Evolutionary conservation across 2,888 invertebrate species (phyloP).

Genomic region (Physocephala rufipes): DNA sequence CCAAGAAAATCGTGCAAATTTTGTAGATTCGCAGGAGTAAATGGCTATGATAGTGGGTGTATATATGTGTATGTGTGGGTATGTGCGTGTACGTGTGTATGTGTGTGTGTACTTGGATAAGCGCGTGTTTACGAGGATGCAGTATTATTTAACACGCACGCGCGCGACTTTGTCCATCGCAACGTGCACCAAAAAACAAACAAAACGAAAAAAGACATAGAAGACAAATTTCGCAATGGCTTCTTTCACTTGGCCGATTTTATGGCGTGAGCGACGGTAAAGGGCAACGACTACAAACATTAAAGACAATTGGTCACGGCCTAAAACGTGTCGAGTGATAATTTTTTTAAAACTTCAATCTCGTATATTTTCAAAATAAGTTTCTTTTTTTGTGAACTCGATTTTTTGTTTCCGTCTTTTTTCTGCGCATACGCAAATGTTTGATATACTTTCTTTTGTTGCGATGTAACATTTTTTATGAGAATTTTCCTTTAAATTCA

Average conservation of each 20-base stretch:
- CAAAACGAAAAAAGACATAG: background rate
- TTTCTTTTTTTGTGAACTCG: too few species aligned
- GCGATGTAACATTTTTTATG: too few species aligned
- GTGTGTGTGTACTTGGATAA: background rate
- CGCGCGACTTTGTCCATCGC: background rate
- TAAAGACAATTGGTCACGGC: background rate
- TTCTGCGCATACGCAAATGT: too few species aligned
- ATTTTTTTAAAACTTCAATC: too few species aligned
- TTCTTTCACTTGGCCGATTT: background rate
- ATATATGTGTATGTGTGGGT: background rate
- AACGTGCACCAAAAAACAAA: background rate
- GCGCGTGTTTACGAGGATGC: background rate
- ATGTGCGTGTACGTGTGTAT: background rate
- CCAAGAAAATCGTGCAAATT: constrained; percentile 11
- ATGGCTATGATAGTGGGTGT: background rate
- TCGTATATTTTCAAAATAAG: too few species aligned
- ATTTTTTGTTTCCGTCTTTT: too few species aligned
- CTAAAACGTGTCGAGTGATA: too few species aligned
- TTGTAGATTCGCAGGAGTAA: background rate
- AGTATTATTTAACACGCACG: constrained; percentile 1
- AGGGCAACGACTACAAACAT: background rate
- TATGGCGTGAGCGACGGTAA: background rate
- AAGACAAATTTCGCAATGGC: background rate
- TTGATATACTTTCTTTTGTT: too few species aligned
- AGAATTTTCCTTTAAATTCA: too few species aligned